phyloP scores from a whole-genome alignment of 2,888 invertebrate species.

The Drosophila buzzatii region DNA sequence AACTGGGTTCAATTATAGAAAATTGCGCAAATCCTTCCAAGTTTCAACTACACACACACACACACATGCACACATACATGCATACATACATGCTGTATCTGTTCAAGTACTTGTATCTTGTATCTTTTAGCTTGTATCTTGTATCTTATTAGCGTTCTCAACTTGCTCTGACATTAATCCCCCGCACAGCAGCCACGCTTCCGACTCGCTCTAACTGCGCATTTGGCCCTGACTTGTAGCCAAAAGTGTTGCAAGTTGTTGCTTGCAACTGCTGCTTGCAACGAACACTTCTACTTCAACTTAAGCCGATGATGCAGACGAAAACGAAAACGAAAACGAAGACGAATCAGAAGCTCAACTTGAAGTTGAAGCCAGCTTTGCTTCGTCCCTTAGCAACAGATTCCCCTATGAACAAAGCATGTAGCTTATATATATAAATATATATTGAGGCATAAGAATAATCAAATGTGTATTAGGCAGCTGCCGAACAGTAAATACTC shows the following conservation, averaged over 20 bases:
- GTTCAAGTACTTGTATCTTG: constrained; percentile 28
- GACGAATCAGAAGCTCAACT: constrained; percentile 28
- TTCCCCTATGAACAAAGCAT: constrained; percentile 19
- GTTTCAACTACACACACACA: constrained; percentile 39
- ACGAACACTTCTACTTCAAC: background rate
- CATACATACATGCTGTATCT: constrained; percentile 10
- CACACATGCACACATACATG: background rate
- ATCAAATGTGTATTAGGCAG: constrained; percentile 6
- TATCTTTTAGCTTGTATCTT: constrained; percentile 61
- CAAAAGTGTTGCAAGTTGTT: constrained; percentile 43
- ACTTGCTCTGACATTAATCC: constrained; percentile 72
- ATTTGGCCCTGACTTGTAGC: constrained; percentile 28
- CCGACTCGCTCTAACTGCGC: background rate
- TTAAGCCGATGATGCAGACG: constrained; percentile 58
- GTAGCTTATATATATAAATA: background rate
- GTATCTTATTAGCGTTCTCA: constrained; percentile 74
- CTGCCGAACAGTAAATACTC: background rate
- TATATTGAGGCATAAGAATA: constrained; percentile 29
- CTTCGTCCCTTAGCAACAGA: constrained; percentile 21
- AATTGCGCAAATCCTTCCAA: constrained; percentile 77
- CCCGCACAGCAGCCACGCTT: constrained; percentile 26
- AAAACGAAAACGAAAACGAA: constrained; percentile 6
- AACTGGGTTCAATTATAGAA: constrained; percentile 67
- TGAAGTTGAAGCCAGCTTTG: constrained; percentile 32
- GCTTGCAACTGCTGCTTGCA: constrained; percentile 53